Evolutionary conservation across 2,888 invertebrate genomes (phyloP).

Genomic region (Drosophila recens): DNA sequence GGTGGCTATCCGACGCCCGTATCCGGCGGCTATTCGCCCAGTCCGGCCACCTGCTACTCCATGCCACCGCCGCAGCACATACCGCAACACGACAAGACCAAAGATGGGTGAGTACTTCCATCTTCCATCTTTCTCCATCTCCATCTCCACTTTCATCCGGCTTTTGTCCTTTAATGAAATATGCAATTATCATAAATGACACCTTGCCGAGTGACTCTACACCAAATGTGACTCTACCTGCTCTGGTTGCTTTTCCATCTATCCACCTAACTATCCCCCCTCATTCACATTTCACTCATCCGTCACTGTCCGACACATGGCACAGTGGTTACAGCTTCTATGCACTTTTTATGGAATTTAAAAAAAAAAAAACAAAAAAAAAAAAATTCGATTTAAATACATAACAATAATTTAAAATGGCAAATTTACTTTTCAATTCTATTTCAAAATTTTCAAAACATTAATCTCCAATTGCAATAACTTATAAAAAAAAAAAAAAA

Average conservation of each 20-base stretch:
- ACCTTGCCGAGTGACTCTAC: slow-evolving; percentile 29
- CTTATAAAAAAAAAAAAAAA: not conserved
- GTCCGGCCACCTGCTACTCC: slow-evolving; percentile 90
- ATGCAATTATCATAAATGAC: slow-evolving; percentile 63
- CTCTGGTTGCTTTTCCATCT: slow-evolving; percentile 2
- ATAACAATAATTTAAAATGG: too few relatives aligned
- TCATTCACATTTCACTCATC: slow-evolving; percentile 23
- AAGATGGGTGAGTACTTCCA: slow-evolving; percentile 84
- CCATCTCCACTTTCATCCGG: not conserved
- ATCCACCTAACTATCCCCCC: not conserved
- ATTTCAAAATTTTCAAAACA: too few relatives aligned
- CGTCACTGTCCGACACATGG: slow-evolving; percentile 27
- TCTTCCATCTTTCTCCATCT: too few relatives aligned
- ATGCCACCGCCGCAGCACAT: slow-evolving; percentile 94
- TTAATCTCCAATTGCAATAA: too few relatives aligned
- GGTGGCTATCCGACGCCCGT: slow-evolving; percentile 90
- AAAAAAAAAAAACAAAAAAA: not conserved
- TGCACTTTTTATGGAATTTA: not conserved
- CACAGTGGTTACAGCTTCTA: slow-evolving; percentile 26
- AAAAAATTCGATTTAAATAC: too few relatives aligned
- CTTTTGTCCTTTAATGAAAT: slow-evolving; percentile 41
- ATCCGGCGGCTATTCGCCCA: slow-evolving; percentile 89
- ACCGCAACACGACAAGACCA: slow-evolving; percentile 91
- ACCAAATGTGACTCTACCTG: slow-evolving; percentile 5
- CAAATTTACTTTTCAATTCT: too few relatives aligned